Evolutionary conservation across 1,140 invertebrate genomes (phyloP).

Genomic region (Aphis gossypii): DNA sequence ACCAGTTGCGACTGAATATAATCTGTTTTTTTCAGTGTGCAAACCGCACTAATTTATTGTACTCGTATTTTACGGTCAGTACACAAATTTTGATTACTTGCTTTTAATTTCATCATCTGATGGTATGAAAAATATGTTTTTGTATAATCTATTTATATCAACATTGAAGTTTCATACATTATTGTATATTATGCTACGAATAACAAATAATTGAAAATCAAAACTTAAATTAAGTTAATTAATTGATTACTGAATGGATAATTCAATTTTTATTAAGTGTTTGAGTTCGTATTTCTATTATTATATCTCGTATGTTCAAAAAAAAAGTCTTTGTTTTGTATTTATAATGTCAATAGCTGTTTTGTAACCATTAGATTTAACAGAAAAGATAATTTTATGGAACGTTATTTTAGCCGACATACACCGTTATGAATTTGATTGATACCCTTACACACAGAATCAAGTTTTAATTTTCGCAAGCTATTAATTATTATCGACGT

Average conservation of each 20-base stretch:
- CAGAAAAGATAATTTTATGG: background rate
- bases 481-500: background rate
- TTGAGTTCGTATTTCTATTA: no score
- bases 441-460: background rate
- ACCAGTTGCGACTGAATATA: background rate
- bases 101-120: background rate
- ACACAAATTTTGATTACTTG: background rate
- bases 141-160: background rate
- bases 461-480: background rate
- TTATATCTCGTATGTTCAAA: no score
- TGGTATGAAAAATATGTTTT: background rate
- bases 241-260: background rate
- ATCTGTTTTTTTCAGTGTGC: background rate
- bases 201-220: background rate
- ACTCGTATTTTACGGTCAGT: background rate
- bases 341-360: background rate
- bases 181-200: background rate
- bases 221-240: background rate
- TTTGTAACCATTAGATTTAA: background rate
- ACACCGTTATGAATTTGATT: background rate
- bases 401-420: background rate
- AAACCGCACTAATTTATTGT: background rate
- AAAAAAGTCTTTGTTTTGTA: background rate
- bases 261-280: background rate
- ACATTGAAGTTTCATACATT: background rate